phyloP scores from a whole-genome alignment of 2,888 invertebrate genomes.

The Agonopterix alstromeriana region DNA sequence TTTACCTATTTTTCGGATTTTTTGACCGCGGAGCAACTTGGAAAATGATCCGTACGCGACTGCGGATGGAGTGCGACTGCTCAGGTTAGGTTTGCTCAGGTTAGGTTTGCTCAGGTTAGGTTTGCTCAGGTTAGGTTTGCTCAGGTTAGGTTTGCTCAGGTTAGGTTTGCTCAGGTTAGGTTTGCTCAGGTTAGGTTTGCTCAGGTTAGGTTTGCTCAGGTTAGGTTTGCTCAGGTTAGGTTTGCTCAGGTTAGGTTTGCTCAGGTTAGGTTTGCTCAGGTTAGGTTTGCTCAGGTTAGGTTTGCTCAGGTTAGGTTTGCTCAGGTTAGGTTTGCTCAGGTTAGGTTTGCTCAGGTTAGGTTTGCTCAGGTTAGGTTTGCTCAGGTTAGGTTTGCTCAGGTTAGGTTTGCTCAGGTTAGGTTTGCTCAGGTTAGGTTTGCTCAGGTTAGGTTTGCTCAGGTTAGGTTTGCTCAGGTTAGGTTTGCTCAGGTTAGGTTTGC shows the following conservation, averaged over 20 bases:
- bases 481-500: constrained; percentile 3
- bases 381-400: constrained; percentile 3
- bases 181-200: too few species aligned
- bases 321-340: constrained; percentile 10
- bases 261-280: not conserved
- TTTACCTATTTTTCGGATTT: not conserved
- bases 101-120: constrained; percentile 14
- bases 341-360: constrained; percentile 16
- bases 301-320: constrained; percentile 4
- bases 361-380: constrained; percentile 12
- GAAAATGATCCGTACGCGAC: too few species aligned
- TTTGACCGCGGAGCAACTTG: too few species aligned
- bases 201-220: too few species aligned
- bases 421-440: constrained; percentile 6
- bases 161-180: too few species aligned
- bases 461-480: constrained; percentile 6
- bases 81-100: constrained; percentile 14
- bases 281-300: constrained; percentile 13
- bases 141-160: too few species aligned
- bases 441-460: constrained; percentile 2
- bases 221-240: not conserved
- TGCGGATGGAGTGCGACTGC: constrained; percentile 10
- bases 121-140: not conserved
- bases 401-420: constrained; percentile 7
- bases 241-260: too few species aligned